phyloP scores from a whole-genome alignment of 2,888 invertebrate species.

The Villa cingulata region DNA sequence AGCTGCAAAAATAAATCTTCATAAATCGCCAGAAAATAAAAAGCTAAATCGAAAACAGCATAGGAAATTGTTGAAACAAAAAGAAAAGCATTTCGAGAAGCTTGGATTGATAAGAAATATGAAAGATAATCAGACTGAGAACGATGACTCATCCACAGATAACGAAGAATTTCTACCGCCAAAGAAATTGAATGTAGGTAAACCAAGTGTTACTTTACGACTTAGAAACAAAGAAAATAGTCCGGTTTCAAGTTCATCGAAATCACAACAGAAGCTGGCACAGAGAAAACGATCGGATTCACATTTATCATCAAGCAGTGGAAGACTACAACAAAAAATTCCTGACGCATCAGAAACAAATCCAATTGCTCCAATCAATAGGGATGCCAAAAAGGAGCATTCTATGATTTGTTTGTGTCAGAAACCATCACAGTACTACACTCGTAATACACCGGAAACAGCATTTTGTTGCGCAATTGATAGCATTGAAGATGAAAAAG shows the following conservation, averaged over 20 bases:
- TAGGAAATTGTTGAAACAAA: constrained; percentile 39
- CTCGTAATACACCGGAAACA: constrained; percentile 41
- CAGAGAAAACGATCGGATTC: neutral
- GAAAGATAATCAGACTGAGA: constrained; percentile 25
- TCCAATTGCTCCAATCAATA: neutral
- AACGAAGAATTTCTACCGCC: constrained; percentile 35
- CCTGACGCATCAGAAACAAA: neutral
- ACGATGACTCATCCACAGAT: constrained; percentile 29
- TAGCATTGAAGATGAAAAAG: constrained; percentile 54
- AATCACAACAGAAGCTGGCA: neutral
- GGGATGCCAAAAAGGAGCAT: neutral
- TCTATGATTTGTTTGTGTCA: constrained; percentile 39
- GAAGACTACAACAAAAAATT: neutral
- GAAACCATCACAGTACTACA: constrained; percentile 39
- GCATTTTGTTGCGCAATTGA: constrained; percentile 61
- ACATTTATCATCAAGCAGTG: neutral
- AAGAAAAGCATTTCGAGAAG: constrained; percentile 45
- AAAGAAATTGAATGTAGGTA: constrained; percentile 28
- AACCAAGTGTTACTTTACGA: constrained; percentile 31
- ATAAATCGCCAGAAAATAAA: constrained; percentile 33
- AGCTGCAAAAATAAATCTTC: constrained; percentile 27
- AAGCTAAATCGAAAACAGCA: constrained; percentile 35
- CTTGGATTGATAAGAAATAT: constrained; percentile 34
- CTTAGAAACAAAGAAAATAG: constrained; percentile 19
- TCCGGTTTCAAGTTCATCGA: neutral